phyloP scores from a whole-genome alignment of 2,888 invertebrate genomes.

The Glaucopsyche alexis region DNA sequence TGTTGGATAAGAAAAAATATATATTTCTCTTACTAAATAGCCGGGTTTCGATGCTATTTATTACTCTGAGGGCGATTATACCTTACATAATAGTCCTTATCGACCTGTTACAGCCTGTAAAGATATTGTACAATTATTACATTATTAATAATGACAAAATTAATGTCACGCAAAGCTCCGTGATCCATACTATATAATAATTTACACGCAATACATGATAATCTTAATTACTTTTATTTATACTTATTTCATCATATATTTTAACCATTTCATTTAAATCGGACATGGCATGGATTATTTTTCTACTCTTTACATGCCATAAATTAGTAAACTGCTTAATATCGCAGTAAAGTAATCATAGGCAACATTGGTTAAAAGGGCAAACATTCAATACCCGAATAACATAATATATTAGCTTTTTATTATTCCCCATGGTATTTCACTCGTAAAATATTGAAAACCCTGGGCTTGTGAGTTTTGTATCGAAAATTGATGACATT shows the following conservation, averaged over 20 bases:
- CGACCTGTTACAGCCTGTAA: background rate
- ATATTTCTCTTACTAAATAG: no score
- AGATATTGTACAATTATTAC: constrained; percentile 25
- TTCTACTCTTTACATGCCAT: background rate
- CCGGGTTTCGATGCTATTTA: no score
- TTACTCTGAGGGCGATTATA: background rate
- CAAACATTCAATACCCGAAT: background rate
- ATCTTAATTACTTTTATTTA: background rate
- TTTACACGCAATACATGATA: background rate
- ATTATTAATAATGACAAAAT: constrained; percentile 23
- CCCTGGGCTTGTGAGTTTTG: background rate
- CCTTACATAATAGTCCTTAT: constrained; percentile 18
- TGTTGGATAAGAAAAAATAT: no score
- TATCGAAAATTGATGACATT: constrained; percentile 1
- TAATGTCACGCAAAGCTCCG: constrained; percentile 5
- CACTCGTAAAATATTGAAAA: constrained; percentile 5
- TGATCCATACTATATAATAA: background rate
- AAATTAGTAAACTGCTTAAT: background rate
- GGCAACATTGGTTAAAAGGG: background rate
- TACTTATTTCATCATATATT: background rate
- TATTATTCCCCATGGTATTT: constrained; percentile 10
- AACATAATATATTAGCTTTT: constrained; percentile 14
- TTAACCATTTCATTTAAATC: constrained; percentile 1
- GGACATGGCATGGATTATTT: background rate
- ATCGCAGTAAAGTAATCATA: no score